Evolutionary conservation across 37 sponge, comb jelly and placozoan genomes (phyloP), one percentile per base, ranked within the genome.

Genomic region (Lycopodina hypogea): DNA sequence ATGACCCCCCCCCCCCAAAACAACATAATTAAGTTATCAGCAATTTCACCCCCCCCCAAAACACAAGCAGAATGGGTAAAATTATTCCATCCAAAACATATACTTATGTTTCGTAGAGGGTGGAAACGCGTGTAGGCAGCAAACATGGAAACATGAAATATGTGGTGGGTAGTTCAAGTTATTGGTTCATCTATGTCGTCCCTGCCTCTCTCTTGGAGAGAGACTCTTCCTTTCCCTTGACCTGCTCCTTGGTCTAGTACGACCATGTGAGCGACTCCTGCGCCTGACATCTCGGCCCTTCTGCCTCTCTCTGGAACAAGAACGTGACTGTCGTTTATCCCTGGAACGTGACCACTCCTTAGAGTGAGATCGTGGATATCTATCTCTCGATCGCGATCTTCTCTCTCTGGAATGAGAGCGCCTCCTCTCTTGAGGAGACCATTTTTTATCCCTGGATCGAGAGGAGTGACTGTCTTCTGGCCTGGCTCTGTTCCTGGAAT

Each of bases 301-400:
- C 79, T 76, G 71, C 50, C 81, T 68, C 9, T 81, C 82, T 53
- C 66, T 72, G 21, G 74, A 82, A 50, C 66, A 56, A 9, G 77
- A 77, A 77, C 50, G 77, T 7, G 41, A 39, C 58, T 37, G 52
- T 22, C 69, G 37, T 19, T 68, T 62, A 21, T 66, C 78, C 56
- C 48, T 81, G 35, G 81, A 81, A n/a, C 53, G 2, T 26, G 68
- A 61, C 17, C 32, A 45, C n/a, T 84, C 78, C 18, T 77, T 80
- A 8, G 80, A 80, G 0, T 68, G 56, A 32, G 70, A 28, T 37
- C 65, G 40, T 38, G 23, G 73, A 7, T 56, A 9, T 55, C 73
- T 58, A 24, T 85, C 86, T 48, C 85, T 67, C 1, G 85, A 84
- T 23, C 78, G 68, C 7, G 70, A 68, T 68, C 68, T 37, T 38